Evolutionary conservation across 37 sponge, comb jelly and placozoan genomes (phyloP), one percentile per base, ranked within the genome.

Genomic region (Geodia barretti): DNA sequence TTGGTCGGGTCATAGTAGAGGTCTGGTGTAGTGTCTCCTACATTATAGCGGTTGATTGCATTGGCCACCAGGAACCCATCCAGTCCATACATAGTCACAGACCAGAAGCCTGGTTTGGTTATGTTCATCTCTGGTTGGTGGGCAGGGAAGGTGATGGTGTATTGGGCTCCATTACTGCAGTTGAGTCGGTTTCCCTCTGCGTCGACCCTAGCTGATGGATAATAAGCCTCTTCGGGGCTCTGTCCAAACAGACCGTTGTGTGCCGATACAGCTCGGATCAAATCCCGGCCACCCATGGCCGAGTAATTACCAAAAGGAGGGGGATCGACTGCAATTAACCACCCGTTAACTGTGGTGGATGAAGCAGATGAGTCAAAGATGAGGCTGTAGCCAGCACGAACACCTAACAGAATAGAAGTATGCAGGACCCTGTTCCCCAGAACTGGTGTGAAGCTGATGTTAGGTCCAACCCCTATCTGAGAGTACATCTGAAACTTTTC

Each of bases 231-330:
- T 14, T 61, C 34, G 36, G 63, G 64, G 35, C 62, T 38, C 1
- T 31, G 64, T 9, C 78, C 63, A 17, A 54, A 64, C 20, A 77
- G 64, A 32, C 64, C 64, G 24, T 32, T 38, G 4, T 39, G 30
- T 31, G 78, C 78, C 0, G 64, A 35, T 14, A 3, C 78, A 39
- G 78, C 78, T 0, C 78, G 62, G 39, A 36, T 1, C 41, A 64
- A n/a, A 64, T 77, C 42, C 24, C 78, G 66, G 62, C 64, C 78
- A 1, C 60, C 9, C 78, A 77, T 77, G 39, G 39, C 62, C 31
- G 42, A 54, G 21, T 33, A 31, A 8, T 31, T 61, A 14, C 78
- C 78, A 63, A 77, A 61, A 23, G 28, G 60, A 1, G 78, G 63
- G 26, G 78, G 78, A 3, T 63, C 41, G 8, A 47, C 35, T 14